A percentile compares a stretch with the other conserved stretches of the same genome.
Conservation (phyloP, 2,888 invertebrate species). For the Phortica okadai region DNA sequence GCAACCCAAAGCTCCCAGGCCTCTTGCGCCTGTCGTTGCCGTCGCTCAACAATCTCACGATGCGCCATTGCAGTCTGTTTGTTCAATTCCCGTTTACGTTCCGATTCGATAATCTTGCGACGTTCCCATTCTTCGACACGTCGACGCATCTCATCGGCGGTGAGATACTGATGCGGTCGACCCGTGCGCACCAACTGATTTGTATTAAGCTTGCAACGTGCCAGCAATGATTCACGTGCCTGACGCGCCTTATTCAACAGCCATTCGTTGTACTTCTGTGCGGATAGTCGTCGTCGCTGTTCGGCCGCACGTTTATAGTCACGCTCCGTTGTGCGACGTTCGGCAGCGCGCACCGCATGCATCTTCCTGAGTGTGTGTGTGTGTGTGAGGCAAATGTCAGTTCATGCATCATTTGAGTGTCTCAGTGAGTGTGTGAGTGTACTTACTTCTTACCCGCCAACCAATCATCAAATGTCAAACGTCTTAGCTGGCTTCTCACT, state of each 20-base stretch:
- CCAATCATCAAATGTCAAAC: background rate
- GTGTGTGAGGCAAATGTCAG: background rate
- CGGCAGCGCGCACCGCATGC: background rate
- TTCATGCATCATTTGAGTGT: too few species aligned
- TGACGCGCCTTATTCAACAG: background rate
- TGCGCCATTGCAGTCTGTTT: too few species aligned
- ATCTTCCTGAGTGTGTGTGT: background rate
- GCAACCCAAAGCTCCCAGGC: background rate
- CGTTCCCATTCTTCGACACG: background rate
- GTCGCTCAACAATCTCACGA: too few species aligned
- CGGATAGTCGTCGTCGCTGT: background rate
- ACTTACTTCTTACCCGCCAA: background rate
- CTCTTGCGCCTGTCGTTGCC: background rate
- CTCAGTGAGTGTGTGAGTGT: too few species aligned
- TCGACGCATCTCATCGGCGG: background rate
- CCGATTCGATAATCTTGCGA: background rate
- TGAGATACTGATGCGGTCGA: background rate
- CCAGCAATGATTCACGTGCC: background rate
- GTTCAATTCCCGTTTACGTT: background rate
- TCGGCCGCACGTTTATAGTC: background rate
- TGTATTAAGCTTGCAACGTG: background rate
- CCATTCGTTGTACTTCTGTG: conserved; percentile 1
- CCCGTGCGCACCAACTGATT: background rate
- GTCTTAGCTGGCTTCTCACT: too few species aligned
- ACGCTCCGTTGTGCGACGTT: background rate